Percentiles rank a stretch among this genome's conserved stretches.
Conservation (phyloP, 1,140 invertebrate genomes). For the Orius insidiosus region DNA sequence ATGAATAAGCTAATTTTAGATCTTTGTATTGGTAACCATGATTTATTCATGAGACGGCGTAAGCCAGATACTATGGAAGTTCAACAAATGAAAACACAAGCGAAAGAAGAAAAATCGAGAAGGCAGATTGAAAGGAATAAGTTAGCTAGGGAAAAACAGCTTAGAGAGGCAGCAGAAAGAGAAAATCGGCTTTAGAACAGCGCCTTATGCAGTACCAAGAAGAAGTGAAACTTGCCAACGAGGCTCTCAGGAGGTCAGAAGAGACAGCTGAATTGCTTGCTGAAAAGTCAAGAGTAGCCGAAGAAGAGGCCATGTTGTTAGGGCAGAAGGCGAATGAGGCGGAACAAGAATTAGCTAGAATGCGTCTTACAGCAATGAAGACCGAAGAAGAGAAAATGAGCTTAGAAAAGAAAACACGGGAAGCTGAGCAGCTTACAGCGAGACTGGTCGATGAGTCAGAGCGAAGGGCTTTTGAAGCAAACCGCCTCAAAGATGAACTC, state of each 20-base stretch:
- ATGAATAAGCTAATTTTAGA: conserved; percentile 98
- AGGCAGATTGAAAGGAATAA: conserved; percentile 86
- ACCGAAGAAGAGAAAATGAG: conserved; percentile 83
- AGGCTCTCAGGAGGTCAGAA: conserved; percentile 59
- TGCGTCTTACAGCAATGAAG: conserved; percentile 72
- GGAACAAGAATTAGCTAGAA: conserved; percentile 86
- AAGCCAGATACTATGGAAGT: conserved; percentile 98
- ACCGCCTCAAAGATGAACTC: conserved; percentile 74
- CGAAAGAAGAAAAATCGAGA: conserved; percentile 76
- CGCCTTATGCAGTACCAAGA: conserved; percentile 73
- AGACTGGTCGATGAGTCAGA: conserved; percentile 87
- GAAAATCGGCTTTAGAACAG: conserved; percentile 82
- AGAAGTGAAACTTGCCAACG: conserved; percentile 40
- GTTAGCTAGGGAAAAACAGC: conserved; percentile 76
- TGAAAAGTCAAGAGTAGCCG: conserved; percentile 87
- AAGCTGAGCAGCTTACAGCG: conserved; percentile 81
- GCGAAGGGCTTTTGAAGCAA: conserved; percentile 66
- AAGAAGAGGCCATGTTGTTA: conserved; percentile 87
- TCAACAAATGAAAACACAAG: conserved; percentile 98
- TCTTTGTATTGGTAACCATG: conserved; percentile 95
- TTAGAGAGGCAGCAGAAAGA: conserved; percentile 76
- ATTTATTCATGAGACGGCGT: conserved; percentile 88
- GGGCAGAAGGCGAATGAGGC: conserved; percentile 90
- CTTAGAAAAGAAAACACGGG: conserved; percentile 75
- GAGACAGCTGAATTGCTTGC: conserved; percentile 93